These are phyloP conservation scores for Koerneria pararmatus DNA, from an alignment of 2,888 invertebrate genomes.

Conservation along the genomic window DNA sequence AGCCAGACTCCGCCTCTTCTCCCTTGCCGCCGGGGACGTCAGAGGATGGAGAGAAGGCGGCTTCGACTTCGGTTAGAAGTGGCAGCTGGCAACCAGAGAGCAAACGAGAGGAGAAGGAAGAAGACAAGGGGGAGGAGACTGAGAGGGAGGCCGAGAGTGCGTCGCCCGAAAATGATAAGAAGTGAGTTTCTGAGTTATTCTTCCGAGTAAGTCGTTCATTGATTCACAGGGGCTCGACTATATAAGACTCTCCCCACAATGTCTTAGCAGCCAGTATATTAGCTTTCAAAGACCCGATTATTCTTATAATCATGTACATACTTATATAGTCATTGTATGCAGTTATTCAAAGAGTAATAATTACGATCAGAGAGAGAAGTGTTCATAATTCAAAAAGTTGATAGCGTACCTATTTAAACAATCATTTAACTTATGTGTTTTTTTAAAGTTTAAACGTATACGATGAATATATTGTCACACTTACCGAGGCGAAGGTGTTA, in stretches of 20 bases:
- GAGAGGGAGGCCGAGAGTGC: conserved; percentile 11
- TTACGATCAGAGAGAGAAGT: background rate
- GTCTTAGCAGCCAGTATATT: no score
- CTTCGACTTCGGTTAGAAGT: background rate
- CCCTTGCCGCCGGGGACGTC: background rate
- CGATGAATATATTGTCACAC: no score
- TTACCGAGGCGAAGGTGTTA: background rate
- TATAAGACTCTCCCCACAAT: no score
- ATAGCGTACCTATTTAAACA: no score
- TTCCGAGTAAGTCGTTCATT: no score
- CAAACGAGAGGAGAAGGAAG: conserved; percentile 1
- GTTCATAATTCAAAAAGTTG: background rate
- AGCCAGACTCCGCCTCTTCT: no score
- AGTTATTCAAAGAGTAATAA: background rate
- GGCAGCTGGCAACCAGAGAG: background rate
- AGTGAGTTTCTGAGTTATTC: no score
- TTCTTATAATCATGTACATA: background rate
- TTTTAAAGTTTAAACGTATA: no score
- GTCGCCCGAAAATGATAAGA: conserved; percentile 3
- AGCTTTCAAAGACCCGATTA: no score
- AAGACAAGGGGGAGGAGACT: conserved; percentile 17
- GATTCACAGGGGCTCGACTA: no score
- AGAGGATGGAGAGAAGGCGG: background rate
- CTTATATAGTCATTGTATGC: background rate
- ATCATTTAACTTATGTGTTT: no score